A percentile compares a stretch with the other conserved stretches of the same genome.
Conservation (phyloP, 2,113 vertebrate genomes). For the Epinephelus moara region DNA sequence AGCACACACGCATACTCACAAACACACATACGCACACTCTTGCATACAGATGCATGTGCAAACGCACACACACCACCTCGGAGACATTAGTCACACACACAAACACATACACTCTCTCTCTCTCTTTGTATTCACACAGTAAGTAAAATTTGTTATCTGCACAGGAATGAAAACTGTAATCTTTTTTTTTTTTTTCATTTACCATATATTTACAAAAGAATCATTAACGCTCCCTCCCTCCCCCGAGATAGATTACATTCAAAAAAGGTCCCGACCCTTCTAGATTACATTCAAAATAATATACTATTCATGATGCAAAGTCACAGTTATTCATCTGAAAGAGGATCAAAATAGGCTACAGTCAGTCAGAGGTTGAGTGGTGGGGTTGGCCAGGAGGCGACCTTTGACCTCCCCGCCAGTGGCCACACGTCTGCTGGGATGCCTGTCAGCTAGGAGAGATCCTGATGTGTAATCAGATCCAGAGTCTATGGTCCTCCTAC, state of each 20-base stretch:
- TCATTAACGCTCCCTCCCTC: conserved; percentile 8
- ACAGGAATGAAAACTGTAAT: conserved; percentile 76
- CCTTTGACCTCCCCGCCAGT: conserved; percentile 56
- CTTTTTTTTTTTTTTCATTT: conserved; percentile 69
- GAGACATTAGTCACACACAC: conserved; percentile 75
- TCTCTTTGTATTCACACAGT: conserved; percentile 69
- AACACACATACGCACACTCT: conserved; percentile 43
- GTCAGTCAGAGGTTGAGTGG: conserved; percentile 73
- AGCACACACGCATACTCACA: conserved; percentile 64
- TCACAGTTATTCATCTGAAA: conserved; percentile 88
- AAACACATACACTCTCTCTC: conserved; percentile 73
- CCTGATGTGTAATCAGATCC: conserved; percentile 55
- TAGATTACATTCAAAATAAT: conserved; percentile 85
- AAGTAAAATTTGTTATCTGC: conserved; percentile 76
- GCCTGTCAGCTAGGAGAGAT: conserved; percentile 50
- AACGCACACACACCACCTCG: conserved; percentile 53
- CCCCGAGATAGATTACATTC: conserved; percentile 78
- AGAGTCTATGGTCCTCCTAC: conserved; percentile 65
- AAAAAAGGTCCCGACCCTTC: conserved; percentile 78
- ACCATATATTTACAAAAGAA: conserved; percentile 78
- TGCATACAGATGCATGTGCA: conserved; percentile 50
- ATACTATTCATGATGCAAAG: conserved; percentile 90
- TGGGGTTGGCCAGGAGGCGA: conserved; percentile 47
- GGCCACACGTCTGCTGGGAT: conserved; percentile 52
- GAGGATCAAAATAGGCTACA: conserved; percentile 78